Conservation (phyloP, 2,113 vertebrate species). For the Gymnogyps californianus region DNA sequence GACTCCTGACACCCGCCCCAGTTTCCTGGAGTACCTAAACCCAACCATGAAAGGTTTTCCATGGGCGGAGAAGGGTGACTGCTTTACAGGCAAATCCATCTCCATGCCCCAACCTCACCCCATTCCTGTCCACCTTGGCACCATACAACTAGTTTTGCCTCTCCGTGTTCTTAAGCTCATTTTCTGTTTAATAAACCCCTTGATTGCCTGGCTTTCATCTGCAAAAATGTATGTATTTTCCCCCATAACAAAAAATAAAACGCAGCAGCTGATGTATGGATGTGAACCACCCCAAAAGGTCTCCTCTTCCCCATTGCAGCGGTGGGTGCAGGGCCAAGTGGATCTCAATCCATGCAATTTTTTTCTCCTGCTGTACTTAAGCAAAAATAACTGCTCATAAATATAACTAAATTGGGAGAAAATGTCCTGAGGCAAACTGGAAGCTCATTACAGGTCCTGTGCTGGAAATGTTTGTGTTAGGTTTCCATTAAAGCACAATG, state of each 20-base stretch:
- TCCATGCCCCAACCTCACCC: not conserved
- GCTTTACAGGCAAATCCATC: not conserved
- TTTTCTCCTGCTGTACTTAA: not conserved
- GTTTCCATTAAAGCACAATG: not conserved
- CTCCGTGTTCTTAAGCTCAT: not conserved
- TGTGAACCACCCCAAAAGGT: not conserved
- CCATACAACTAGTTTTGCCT: not conserved
- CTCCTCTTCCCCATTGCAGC: not conserved
- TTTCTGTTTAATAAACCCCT: not conserved
- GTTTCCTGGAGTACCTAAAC: not conserved
- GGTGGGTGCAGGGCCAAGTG: not conserved
- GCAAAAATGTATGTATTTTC: not conserved
- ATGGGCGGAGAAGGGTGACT: not conserved
- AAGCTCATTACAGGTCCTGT: not conserved
- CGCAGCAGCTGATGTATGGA: not conserved
- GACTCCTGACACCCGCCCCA: accelerated
- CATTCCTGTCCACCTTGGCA: not conserved
- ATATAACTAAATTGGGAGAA: not conserved
- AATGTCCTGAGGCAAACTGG: not conserved
- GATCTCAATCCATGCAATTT: not conserved
- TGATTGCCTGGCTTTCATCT: not conserved
- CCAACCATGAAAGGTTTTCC: not conserved
- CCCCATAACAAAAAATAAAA: not conserved
- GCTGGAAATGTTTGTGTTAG: not conserved
- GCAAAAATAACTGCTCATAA: conserved; percentile 36